Percentiles rank a stretch among this genome's conserved stretches.
Conservation (phyloP, 2,888 invertebrate genomes). For the Archips xylosteana region DNA sequence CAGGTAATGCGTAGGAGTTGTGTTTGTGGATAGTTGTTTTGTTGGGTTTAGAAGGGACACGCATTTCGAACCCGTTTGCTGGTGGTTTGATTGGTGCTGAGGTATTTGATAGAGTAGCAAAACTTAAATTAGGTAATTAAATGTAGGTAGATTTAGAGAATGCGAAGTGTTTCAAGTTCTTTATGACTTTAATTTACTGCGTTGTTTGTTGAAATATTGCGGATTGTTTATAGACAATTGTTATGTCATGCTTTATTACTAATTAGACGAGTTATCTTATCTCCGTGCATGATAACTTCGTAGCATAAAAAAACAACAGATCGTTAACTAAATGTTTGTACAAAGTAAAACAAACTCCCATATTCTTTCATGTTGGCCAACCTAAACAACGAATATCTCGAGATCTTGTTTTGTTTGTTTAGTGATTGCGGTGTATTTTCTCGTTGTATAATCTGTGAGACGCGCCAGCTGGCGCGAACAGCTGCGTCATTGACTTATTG, state of each 20-base stretch:
- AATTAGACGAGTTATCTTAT: neutral
- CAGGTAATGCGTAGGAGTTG: conserved; percentile 49
- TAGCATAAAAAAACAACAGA: conserved; percentile 52
- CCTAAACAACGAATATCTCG: conserved; percentile 58
- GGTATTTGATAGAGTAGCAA: neutral
- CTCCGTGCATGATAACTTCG: neutral
- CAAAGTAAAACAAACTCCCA: conserved; percentile 64
- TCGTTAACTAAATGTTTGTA: conserved; percentile 63
- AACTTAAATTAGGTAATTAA: neutral
- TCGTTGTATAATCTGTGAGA: conserved; percentile 64
- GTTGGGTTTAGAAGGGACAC: conserved; percentile 13
- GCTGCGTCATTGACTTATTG: conserved; percentile 41
- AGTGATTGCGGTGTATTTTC: conserved; percentile 65
- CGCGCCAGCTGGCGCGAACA: conserved; percentile 64
- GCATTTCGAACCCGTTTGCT: conserved; percentile 24
- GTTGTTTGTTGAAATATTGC: too few relatives aligned
- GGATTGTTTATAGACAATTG: neutral
- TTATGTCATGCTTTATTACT: neutral
- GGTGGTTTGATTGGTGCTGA: conserved; percentile 8
- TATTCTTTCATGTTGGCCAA: conserved; percentile 55
- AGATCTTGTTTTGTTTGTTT: conserved; percentile 71
- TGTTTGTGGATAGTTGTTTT: conserved; percentile 39
- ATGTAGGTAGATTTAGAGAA: neutral
- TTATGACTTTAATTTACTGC: neutral
- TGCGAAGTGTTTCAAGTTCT: neutral